Base-by-base conservation (phyloP, 2,888 invertebrate genomes). In the Ryuthela nishihirai region DNA sequence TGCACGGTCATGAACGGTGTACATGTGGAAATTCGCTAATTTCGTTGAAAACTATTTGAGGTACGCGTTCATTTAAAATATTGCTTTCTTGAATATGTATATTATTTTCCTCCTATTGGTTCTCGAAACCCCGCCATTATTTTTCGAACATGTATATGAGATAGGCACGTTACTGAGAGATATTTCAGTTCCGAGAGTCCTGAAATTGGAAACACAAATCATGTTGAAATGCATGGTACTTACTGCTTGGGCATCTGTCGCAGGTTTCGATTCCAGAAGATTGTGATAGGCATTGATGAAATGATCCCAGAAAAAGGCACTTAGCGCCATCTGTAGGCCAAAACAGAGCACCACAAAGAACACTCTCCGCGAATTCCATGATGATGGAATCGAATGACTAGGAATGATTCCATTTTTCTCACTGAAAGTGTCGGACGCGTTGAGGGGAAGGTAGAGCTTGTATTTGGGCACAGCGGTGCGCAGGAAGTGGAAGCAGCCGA, bases 261-360 rank as follows among this genome's bases (percentile, higher is more conserved):
- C 47, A 17, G 65, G 50, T 10, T 48, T 35, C 7, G 81, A 80
- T 70, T 89, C 88, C 26, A 90, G 72, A 69, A 88, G 75, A 67
- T 86, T 82, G 68, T 88, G 87, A 70, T 88, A 90, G 4, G 85
- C 74, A 42, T 84, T 84, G 67, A 90, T 87, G 69, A 88, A 88
- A 24, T 88, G 81, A 76, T 90, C 89, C 90, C 90, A 90, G 7
- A 85, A 83, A 48, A 85, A 76, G 0, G 88, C 88, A 53, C 86
- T 85, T 0, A 88, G 72, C 43, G 87, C 70, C 71, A 89, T 78
- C 71, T 87, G 88, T 62, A 66, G 65, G 35, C 67, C 70, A 66
- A 65, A 72, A 59, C 65, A 69, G 40, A 67, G 35, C 5, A 69
- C 65, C 12, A 69, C 83, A 65, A 84, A 77, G 38, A 15, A 82